phyloP scores from a whole-genome alignment of 2,888 invertebrate genomes.

The Drosophila diplacantha region DNA sequence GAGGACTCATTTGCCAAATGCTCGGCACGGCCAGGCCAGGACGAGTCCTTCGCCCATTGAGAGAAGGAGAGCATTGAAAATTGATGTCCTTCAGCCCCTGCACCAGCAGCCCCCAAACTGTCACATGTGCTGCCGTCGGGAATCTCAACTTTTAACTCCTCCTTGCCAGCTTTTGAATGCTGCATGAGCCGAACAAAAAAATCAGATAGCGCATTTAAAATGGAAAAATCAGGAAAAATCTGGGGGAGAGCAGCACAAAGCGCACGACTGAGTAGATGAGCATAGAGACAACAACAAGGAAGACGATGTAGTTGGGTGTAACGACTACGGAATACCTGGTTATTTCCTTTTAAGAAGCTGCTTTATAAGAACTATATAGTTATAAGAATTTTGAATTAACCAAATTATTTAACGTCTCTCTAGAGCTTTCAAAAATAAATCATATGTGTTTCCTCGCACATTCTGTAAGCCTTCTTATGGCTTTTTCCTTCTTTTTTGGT shows the following conservation, averaged over 20 bases:
- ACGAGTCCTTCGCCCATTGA: constrained; percentile 12
- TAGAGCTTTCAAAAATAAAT: background rate
- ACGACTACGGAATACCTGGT: background rate
- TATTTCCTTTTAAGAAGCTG: fast-evolving
- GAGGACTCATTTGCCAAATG: constrained; percentile 31
- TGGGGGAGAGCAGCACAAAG: constrained; percentile 48
- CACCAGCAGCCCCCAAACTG: constrained; percentile 4
- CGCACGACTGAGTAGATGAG: constrained; percentile 67
- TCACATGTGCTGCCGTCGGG: constrained; percentile 28
- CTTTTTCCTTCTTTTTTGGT: background rate
- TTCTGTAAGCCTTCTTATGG: background rate
- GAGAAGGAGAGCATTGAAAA: constrained; percentile 29
- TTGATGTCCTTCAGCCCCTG: constrained; percentile 33
- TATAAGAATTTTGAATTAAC: background rate
- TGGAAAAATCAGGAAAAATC: constrained; percentile 38
- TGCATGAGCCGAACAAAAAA: constrained; percentile 63
- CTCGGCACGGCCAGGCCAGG: background rate
- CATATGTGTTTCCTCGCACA: background rate
- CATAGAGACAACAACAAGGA: constrained; percentile 29
- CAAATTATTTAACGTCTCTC: background rate
- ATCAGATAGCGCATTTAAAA: constrained; percentile 69
- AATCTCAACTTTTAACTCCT: constrained; percentile 67
- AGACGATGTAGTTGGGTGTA: no score
- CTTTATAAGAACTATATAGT: background rate
- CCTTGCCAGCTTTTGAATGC: constrained; percentile 57